These are phyloP conservation scores for Rana temporaria DNA, from an alignment of 2,113 vertebrate genomes.

Conservation along the genomic window DNA sequence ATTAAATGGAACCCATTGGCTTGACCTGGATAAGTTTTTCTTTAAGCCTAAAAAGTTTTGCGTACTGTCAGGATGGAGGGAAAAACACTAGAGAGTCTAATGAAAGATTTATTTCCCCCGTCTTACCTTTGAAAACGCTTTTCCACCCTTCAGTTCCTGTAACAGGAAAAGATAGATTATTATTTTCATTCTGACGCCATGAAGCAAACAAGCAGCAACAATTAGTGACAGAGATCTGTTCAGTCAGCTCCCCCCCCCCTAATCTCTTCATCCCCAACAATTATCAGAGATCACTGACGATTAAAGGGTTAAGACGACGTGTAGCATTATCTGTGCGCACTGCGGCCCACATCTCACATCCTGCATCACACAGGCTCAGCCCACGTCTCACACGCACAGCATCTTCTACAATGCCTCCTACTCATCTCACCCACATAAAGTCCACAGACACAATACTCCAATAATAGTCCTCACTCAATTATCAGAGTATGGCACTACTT, in stretches of 20 bases:
- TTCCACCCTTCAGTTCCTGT: slow-evolving; percentile 98
- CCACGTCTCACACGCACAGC: slow-evolving; percentile 7
- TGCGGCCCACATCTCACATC: neutral
- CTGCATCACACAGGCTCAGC: neutral
- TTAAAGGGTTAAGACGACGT: neutral
- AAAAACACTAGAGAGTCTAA: no score
- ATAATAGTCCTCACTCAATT: neutral
- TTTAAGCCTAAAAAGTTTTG: no score
- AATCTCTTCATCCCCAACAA: no score
- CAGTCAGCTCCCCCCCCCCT: neutral
- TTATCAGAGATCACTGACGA: neutral
- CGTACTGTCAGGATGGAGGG: no score
- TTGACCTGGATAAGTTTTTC: no score
- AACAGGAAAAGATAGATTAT: slow-evolving; percentile 67
- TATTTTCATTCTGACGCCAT: slow-evolving; percentile 34
- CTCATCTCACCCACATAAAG: neutral
- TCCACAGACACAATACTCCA: neutral
- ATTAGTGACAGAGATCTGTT: no score
- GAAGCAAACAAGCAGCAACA: neutral
- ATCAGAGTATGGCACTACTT: no score
- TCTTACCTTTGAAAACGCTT: slow-evolving; percentile 95
- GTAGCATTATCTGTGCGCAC: neutral
- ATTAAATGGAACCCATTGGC: no score
- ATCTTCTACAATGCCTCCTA: slow-evolving; percentile 12
- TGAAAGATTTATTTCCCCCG: slow-evolving; percentile 21